These are phyloP conservation scores for Pyrrhia umbra DNA, from an alignment of 2,888 invertebrate species.

Conservation along the genomic window DNA sequence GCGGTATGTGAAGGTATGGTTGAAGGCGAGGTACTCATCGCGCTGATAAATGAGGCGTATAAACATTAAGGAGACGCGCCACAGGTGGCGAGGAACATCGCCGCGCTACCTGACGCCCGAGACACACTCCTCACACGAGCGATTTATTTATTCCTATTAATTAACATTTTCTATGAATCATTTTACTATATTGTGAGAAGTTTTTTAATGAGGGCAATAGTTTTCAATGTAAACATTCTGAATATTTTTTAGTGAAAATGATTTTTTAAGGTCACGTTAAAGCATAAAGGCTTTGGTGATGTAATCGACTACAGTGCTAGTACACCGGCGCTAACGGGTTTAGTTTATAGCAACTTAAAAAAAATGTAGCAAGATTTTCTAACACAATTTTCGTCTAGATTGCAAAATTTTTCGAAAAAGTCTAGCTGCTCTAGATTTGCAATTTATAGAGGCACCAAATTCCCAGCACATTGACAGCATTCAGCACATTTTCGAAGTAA, in stretches of 20 bases:
- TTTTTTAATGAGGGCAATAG: constrained; percentile 4
- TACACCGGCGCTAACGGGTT: not conserved
- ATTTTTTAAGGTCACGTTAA: not conserved
- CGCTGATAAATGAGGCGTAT: constrained; percentile 57
- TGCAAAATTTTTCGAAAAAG: constrained; percentile 24
- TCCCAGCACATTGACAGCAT: constrained; percentile 43
- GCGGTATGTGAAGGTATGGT: constrained; percentile 12
- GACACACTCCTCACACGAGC: not conserved
- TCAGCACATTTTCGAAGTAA: constrained; percentile 35
- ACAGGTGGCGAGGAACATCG: constrained; percentile 51
- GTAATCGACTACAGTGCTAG: constrained; percentile 2
- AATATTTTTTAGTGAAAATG: not conserved
- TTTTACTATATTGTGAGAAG: not conserved
- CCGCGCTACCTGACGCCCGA: constrained; percentile 16
- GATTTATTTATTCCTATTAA: constrained; percentile 23
- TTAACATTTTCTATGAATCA: constrained; percentile 32
- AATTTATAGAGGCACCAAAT: constrained; percentile 48
- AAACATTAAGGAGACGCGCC: constrained; percentile 45
- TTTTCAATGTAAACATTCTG: not conserved
- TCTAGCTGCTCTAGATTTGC: constrained; percentile 1
- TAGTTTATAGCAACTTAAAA: constrained; percentile 11
- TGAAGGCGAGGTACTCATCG: constrained; percentile 19
- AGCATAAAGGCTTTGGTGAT: not conserved
- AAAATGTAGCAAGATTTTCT: constrained; percentile 8
- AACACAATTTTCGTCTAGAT: constrained; percentile 37